A percentile compares a stretch with the other conserved stretches of the same genome.
These are phyloP conservation scores for Crotalus helleri DNA, from an alignment of 2,113 vertebrate genomes.

Conservation along the genomic window DNA sequence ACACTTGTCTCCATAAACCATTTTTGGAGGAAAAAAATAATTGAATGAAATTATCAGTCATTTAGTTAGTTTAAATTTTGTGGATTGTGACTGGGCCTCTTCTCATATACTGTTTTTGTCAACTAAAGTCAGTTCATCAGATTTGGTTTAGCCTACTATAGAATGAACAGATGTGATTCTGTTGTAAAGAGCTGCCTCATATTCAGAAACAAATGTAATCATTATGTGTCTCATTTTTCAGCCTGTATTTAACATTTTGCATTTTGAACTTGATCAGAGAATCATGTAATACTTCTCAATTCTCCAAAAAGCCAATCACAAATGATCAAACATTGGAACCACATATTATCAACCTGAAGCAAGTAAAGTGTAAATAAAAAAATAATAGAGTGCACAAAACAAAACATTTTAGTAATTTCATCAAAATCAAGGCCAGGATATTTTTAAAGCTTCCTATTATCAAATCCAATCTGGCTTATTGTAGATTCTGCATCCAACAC, in stretches of 20 bases:
- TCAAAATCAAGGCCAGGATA: not conserved
- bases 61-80: constrained; percentile 5
- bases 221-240: not conserved
- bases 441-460: not conserved
- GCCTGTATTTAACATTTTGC: not conserved
- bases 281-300: not conserved
- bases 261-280: not conserved
- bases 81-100: constrained; percentile 38
- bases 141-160: not conserved
- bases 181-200: not conserved
- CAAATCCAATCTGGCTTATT: not conserved
- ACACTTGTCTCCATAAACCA: not conserved
- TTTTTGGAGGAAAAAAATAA: not conserved
- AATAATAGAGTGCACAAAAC: not conserved
- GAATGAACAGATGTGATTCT: not conserved
- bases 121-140: constrained; percentile 17
- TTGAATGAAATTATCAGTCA: not conserved
- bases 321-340: not conserved
- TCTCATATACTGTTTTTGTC: constrained; percentile 24
- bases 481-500: not conserved
- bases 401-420: not conserved
- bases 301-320: not conserved
- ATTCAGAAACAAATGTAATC: not conserved
- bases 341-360: not conserved
- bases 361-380: not conserved